phyloP scores from a whole-genome alignment of 2,888 invertebrate species.

The Lasioglossum vierecki region DNA sequence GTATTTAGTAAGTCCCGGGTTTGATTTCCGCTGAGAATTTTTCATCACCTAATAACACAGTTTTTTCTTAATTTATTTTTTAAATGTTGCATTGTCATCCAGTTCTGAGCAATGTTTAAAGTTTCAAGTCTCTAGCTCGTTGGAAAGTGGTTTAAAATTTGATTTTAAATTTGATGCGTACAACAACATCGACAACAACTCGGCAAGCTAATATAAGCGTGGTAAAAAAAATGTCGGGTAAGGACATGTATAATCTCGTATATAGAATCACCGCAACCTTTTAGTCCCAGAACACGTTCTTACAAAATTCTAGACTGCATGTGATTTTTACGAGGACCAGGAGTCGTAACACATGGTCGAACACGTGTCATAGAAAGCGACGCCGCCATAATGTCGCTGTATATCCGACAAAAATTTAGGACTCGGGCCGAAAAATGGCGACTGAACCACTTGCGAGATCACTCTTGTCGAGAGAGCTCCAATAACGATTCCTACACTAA shows the following conservation, averaged over 20 bases:
- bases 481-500: slow-evolving; percentile 10
- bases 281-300: slow-evolving; percentile 18
- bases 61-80: too few relatives aligned
- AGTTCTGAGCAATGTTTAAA: too few relatives aligned
- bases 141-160: too few relatives aligned
- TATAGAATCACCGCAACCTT: neutral
- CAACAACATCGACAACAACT: too few relatives aligned
- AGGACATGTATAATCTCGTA: neutral
- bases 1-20: too few relatives aligned
- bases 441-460: slow-evolving; percentile 21
- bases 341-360: slow-evolving; percentile 43
- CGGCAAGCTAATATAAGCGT: too few relatives aligned
- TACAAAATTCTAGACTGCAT: slow-evolving; percentile 32
- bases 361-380: slow-evolving; percentile 55
- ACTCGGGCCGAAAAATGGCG: neutral
- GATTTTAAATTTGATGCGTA: too few relatives aligned
- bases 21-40: too few relatives aligned
- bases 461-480: neutral
- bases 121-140: too few relatives aligned
- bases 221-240: neutral
- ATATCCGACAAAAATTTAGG: slow-evolving; percentile 23
- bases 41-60: too few relatives aligned
- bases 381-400: slow-evolving; percentile 18
- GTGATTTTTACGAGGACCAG: slow-evolving; percentile 32
- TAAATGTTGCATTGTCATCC: too few relatives aligned